Evolutionary conservation across 2,797 vertebrate species (phyloP), one percentile per base, ranked within the genome.

Genomic region (Otolemur crassicaudatus): DNA sequence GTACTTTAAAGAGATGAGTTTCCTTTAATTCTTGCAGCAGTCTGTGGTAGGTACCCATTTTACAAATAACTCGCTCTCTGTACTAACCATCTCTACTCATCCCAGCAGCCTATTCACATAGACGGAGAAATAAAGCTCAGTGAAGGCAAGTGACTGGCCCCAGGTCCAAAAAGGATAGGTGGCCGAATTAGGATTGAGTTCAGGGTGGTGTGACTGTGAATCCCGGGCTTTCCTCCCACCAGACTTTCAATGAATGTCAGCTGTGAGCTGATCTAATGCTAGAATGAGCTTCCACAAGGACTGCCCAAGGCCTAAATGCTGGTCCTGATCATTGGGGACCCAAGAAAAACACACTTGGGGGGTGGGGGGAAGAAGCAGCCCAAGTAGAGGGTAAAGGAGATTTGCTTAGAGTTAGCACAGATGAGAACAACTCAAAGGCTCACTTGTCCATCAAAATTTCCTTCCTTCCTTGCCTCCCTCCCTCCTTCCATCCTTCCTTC

Each of bases 101-200:
- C 5, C 17, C 40, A 70, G 91, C 46, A 29, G 49, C 75, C 46
- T 70, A 22, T 82, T 76, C 80, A 76, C 49, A 53, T 0, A 31
- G 82, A 46, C 29, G 40, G 72, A 96, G 89, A 88, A 87, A 84
- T 65, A 46, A 83, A 86, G 61, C 72, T 76, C 75, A 83, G 56
- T 72, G 49, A 93, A 46, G 83, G 76, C 75, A 89, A 89, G 90
- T 23, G 3, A 70, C 79, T 86, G 65, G 69, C 25, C 23, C 8
- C 2, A 87, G 79, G 73, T 63, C 49, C 22, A 43, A 79, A 89
- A 40, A 58, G 79, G 43, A 11, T 9, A 53, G 60, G 17, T 56
- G 67, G 81, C 23, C 31, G 58, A 82, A 34, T 12, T 14, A 43
- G 65, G 72, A 56, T 31, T 31, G 79, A 89, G 40, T 73, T n/a